Conservation (phyloP, 2,888 invertebrate species). For the Drosophila gaucha region DNA sequence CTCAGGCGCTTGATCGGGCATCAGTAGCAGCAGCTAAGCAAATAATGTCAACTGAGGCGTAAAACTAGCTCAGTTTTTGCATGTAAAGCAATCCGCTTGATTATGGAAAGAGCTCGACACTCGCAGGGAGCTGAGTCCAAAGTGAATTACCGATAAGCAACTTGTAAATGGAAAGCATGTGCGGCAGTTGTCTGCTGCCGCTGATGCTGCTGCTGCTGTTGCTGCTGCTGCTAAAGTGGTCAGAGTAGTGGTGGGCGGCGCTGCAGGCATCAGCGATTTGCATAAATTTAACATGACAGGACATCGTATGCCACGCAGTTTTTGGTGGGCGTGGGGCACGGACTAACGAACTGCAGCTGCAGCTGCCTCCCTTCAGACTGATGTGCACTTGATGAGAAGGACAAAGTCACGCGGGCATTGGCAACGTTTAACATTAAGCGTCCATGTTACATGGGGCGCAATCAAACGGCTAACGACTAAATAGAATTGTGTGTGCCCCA, state of each 20-base stretch:
- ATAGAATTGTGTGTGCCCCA: constrained; percentile 58
- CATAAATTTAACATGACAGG: constrained; percentile 70
- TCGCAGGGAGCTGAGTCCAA: constrained; percentile 26
- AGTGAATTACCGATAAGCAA: constrained; percentile 71
- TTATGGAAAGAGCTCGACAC: constrained; percentile 43
- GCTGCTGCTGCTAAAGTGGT: constrained; percentile 1
- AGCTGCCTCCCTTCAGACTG: constrained; percentile 6
- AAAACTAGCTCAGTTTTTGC: constrained; percentile 45
- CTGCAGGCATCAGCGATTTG: constrained; percentile 67
- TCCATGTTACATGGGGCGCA: constrained; percentile 73
- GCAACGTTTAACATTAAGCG: constrained; percentile 75
- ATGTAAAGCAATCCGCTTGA: constrained; percentile 50
- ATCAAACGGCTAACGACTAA: constrained; percentile 77
- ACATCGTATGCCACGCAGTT: constrained; percentile 64
- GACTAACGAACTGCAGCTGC: constrained; percentile 67
- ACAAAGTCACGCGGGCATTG: constrained; percentile 67
- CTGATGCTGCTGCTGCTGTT: background rate
- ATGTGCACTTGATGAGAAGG: constrained; percentile 60
- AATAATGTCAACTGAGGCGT: constrained; percentile 54
- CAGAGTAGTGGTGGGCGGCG: background rate
- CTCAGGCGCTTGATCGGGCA: constrained; percentile 29
- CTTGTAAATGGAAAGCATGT: constrained; percentile 52
- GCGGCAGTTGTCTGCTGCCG: constrained; percentile 31
- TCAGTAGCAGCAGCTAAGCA: constrained; percentile 27
- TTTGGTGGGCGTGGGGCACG: constrained; percentile 35